Conservation (phyloP, 2,797 vertebrate genomes). For the Malurus leucopterus region DNA sequence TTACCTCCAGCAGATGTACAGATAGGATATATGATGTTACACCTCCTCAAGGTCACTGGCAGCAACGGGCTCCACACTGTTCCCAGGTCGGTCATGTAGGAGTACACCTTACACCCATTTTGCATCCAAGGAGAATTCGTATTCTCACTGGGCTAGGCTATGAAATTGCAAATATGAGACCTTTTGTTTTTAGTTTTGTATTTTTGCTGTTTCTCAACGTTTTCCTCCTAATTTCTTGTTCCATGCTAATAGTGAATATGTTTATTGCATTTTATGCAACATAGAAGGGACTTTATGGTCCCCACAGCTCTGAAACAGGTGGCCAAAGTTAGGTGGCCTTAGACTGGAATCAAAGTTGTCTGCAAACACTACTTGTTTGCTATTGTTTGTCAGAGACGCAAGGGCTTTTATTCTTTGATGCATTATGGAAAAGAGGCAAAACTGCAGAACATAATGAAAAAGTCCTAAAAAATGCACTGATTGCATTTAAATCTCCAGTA, state of each 20-base stretch:
- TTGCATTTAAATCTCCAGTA: background rate
- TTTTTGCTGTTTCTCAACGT: background rate
- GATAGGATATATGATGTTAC: background rate
- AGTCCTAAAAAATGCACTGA: slow-evolving; percentile 3
- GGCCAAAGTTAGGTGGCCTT: background rate
- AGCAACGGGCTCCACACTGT: background rate
- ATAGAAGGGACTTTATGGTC: background rate
- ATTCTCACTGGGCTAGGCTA: background rate
- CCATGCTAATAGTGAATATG: background rate
- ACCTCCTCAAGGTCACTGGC: background rate
- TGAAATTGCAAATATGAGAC: background rate
- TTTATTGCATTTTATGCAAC: background rate
- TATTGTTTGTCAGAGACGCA: background rate
- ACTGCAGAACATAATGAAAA: slow-evolving; percentile 12
- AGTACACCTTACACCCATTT: background rate
- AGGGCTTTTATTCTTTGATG: background rate
- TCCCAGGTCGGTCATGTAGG: background rate
- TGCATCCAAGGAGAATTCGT: background rate
- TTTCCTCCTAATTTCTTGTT: background rate
- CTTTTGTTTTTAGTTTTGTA: background rate
- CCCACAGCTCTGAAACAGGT: background rate
- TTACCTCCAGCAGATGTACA: background rate
- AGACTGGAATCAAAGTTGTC: slow-evolving; percentile 15
- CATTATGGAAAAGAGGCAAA: background rate
- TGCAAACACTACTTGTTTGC: background rate